Conservation (phyloP, 2,797 vertebrate species). For the Malacoraja senta region DNA sequence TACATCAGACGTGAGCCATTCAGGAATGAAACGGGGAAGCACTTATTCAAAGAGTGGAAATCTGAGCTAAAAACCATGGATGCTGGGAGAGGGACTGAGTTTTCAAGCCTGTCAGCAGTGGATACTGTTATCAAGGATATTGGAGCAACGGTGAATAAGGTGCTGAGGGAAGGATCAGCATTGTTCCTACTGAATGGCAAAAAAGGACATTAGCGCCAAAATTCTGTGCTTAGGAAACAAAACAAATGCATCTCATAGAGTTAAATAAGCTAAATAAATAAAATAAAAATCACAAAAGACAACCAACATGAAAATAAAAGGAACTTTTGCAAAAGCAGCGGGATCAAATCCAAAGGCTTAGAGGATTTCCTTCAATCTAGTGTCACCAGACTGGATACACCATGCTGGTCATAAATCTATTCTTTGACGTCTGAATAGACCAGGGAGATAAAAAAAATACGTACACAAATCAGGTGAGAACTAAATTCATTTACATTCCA, state of each 20-base stretch:
- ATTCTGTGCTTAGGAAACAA: neutral
- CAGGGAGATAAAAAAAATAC: neutral
- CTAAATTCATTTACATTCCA: conserved; percentile 14
- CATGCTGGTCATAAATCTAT: neutral
- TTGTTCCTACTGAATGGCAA: neutral
- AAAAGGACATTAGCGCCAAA: neutral
- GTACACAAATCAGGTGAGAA: neutral
- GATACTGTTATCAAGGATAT: neutral
- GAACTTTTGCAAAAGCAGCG: neutral
- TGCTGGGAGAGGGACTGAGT: neutral
- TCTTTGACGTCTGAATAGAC: conserved; percentile 6
- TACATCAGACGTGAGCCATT: no score
- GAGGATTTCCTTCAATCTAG: neutral
- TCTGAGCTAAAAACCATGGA: neutral
- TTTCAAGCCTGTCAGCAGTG: neutral
- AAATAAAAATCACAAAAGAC: neutral
- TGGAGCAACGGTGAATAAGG: neutral
- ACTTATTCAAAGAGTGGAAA: neutral
- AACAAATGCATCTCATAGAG: neutral
- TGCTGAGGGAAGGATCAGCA: neutral
- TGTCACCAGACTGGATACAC: conserved; percentile 3
- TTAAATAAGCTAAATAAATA: neutral
- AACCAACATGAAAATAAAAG: neutral
- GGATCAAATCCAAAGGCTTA: neutral
- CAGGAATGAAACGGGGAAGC: neutral